These are phyloP conservation scores for Verasper variegatus DNA, from an alignment of 2,113 vertebrate genomes.

Conservation along the genomic window DNA sequence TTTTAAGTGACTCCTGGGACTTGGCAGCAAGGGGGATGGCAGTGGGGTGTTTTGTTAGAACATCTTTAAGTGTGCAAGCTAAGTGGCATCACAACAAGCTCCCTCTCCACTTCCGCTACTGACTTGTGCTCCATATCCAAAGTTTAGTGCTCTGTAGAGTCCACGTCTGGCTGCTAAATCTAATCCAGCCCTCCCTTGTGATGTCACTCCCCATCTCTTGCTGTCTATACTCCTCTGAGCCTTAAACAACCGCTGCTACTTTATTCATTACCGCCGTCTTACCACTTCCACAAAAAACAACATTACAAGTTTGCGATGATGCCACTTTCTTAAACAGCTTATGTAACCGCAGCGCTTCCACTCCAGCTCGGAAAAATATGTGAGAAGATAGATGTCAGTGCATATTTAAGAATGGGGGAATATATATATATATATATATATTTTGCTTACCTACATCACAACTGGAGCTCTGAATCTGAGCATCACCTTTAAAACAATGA, in stretches of 20 bases:
- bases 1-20: slow-evolving; percentile 26
- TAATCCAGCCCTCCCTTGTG: not conserved
- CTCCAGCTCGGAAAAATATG: slow-evolving; percentile 13
- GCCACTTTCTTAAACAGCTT: slow-evolving; percentile 24
- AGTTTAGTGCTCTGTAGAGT: not conserved
- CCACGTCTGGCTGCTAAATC: slow-evolving; percentile 1
- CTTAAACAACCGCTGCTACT: not conserved
- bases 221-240: slow-evolving; percentile 15
- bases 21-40: slow-evolving; percentile 21
- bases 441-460: slow-evolving; percentile 34
- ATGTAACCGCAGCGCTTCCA: not conserved
- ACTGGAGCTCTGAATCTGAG: slow-evolving; percentile 40
- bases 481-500: slow-evolving; percentile 37
- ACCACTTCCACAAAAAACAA: slow-evolving; percentile 25
- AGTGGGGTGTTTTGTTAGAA: slow-evolving; percentile 36
- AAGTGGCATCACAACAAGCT: slow-evolving; percentile 26
- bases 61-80: not conserved
- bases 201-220: not conserved
- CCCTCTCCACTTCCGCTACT: not conserved
- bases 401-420: slow-evolving; percentile 26
- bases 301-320: slow-evolving; percentile 7
- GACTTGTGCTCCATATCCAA: not conserved
- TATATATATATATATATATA: slow-evolving; percentile 18
- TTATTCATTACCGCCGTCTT: slow-evolving; percentile 14
- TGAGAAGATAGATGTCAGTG: not conserved